Evolutionary conservation across 1,140 invertebrate species (phyloP).

Genomic region (Drosophila pachea): DNA sequence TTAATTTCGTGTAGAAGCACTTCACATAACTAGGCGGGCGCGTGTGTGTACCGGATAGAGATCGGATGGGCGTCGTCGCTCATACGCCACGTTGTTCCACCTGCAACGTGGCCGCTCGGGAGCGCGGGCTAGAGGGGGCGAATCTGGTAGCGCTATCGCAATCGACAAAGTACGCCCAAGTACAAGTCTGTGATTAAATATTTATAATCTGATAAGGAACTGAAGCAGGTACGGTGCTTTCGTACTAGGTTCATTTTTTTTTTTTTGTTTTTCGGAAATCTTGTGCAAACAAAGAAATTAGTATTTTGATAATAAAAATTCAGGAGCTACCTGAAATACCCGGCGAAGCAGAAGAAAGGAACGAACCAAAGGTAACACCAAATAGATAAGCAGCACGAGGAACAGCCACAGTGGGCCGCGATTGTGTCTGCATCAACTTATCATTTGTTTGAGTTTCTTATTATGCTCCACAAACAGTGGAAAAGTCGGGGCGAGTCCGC

Average conservation of each 20-base stretch:
- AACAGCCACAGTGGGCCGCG: conserved; percentile 42
- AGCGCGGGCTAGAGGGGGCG: conserved; percentile 2
- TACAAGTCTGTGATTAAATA: conserved; percentile 77
- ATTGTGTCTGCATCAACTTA: conserved; percentile 73
- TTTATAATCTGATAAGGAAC: conserved; percentile 75
- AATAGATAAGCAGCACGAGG: conserved; percentile 60
- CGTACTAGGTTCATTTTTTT: neutral
- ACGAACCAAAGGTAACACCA: conserved; percentile 45
- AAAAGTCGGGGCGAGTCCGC: conserved; percentile 23
- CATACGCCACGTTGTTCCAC: conserved; percentile 50
- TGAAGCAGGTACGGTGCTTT: conserved; percentile 53
- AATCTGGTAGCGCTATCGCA: conserved; percentile 45
- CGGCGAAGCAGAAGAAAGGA: conserved; percentile 40
- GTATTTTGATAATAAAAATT: conserved; percentile 78
- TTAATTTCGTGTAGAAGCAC: conserved; percentile 74
- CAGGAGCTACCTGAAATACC: conserved; percentile 70
- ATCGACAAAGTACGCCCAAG: conserved; percentile 53
- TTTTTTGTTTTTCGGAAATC: conserved; percentile 55
- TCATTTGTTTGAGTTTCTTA: conserved; percentile 76
- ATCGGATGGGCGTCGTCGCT: conserved; percentile 43
- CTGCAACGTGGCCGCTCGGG: conserved; percentile 16
- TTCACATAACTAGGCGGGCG: conserved; percentile 68
- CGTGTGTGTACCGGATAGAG: conserved; percentile 16
- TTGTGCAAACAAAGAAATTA: conserved; percentile 76
- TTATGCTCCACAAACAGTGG: conserved; percentile 74